phyloP scores from a whole-genome alignment of 2,888 invertebrate genomes.

The Ramazzottius varieornatus region DNA sequence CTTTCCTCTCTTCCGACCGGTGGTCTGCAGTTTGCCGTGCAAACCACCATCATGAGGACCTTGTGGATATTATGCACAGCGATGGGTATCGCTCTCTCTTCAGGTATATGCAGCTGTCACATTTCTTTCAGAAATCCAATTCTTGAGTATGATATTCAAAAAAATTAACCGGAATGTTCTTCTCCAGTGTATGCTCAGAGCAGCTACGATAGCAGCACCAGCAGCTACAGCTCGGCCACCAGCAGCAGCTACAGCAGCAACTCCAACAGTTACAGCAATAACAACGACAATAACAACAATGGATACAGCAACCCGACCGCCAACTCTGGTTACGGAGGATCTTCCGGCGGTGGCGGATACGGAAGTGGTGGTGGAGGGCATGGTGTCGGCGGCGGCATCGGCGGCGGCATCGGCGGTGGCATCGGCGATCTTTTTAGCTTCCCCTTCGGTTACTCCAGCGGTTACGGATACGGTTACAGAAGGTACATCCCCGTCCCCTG shows the following conservation, averaged over 20 bases:
- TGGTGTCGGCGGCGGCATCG: not conserved
- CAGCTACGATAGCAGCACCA: not conserved
- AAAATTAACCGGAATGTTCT: no score
- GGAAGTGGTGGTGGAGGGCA: not conserved
- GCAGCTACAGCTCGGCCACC: not conserved
- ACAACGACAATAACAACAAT: no score
- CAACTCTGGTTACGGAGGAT: not conserved
- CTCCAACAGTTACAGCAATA: not conserved
- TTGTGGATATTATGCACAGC: not conserved
- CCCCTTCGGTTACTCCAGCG: constrained; percentile 4
- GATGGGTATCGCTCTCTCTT: not conserved
- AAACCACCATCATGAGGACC: not conserved
- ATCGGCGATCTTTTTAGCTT: constrained; percentile 1
- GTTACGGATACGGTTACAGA: constrained; percentile 1
- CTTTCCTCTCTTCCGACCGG: not conserved
- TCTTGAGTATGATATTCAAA: no score
- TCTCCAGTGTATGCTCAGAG: not conserved
- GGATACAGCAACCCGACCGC: no score
- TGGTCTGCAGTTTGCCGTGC: not conserved
- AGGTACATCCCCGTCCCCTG: constrained; percentile 4
- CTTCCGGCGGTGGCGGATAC: not conserved
- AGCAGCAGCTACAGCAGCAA: not conserved
- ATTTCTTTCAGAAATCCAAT: no score
- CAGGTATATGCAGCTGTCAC: no score
- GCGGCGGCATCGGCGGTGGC: not conserved